A percentile compares a stretch with the other conserved stretches of the same genome.
Evolutionary conservation across 2,113 vertebrate genomes (phyloP).

Genomic region (Pavo muticus): DNA sequence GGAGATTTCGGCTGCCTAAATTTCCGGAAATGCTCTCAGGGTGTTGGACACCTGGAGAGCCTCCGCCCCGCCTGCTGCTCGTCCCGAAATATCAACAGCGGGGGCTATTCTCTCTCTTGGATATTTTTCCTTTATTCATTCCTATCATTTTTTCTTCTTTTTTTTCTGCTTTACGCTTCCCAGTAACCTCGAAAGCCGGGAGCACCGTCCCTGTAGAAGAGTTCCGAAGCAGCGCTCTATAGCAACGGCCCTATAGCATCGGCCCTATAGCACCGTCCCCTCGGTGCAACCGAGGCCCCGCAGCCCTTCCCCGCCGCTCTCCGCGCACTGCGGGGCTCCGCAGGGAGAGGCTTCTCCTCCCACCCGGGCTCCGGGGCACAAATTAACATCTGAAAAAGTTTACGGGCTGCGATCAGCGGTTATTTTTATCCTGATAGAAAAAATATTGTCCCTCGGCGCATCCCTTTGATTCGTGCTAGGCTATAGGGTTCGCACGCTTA

Average conservation of each 20-base stretch:
- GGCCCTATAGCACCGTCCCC: no score
- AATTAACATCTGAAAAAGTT: not conserved
- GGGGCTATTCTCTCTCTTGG: not conserved
- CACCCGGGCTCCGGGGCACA: not conserved
- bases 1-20: not conserved
- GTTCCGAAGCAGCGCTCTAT: no score
- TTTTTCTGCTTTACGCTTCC: not conserved
- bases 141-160: not conserved
- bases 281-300: not conserved
- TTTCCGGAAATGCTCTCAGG: not conserved
- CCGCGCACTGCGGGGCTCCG: not conserved
- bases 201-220: no score
- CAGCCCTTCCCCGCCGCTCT: not conserved
- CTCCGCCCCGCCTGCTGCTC: not conserved
- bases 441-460: not conserved
- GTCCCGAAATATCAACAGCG: not conserved
- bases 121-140: not conserved
- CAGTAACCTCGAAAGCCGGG: not conserved
- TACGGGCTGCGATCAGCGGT: not conserved
- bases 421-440: constrained; percentile 6
- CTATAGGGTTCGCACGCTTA: not conserved
- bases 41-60: constrained; percentile 34
- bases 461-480: not conserved
- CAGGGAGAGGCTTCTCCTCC: not conserved
- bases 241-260: no score